Percentiles rank a stretch among this genome's conserved stretches.
Conservation (phyloP, 2,888 invertebrate species). For the Ptycholaimellus sp. region DNA sequence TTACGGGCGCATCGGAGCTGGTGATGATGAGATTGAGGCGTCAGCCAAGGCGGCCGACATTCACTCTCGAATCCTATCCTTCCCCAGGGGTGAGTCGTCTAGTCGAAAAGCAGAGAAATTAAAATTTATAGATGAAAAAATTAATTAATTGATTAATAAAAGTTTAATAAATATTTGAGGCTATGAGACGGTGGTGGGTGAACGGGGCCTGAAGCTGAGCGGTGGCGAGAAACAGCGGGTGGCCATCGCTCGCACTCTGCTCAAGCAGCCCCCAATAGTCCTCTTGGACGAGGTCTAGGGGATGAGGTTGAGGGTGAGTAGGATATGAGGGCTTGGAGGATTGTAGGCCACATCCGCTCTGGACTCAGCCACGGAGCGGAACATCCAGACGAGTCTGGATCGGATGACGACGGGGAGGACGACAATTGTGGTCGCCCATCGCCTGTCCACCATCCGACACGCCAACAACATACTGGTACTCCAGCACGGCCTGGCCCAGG, state of each 20-base stretch:
- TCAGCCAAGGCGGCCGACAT: constrained; percentile 80
- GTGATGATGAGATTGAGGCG: constrained; percentile 54
- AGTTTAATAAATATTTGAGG: constrained; percentile 14
- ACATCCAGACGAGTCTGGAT: constrained; percentile 39
- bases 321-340: constrained; percentile 5
- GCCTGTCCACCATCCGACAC: constrained; percentile 68
- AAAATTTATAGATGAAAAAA: neutral
- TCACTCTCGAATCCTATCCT: constrained; percentile 64
- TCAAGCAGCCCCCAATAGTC: constrained; percentile 70
- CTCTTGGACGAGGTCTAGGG: constrained; percentile 55
- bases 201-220: constrained; percentile 71
- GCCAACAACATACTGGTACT: constrained; percentile 80
- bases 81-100: constrained; percentile 42
- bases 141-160: neutral
- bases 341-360: constrained; percentile 45
- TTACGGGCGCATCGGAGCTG: constrained; percentile 57
- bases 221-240: constrained; percentile 94
- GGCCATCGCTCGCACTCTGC: constrained; percentile 75
- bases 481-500: constrained; percentile 66
- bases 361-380: constrained; percentile 77
- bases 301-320: neutral
- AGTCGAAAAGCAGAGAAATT: neutral
- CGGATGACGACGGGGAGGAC: constrained; percentile 60
- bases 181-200: constrained; percentile 45
- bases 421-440: constrained; percentile 75